Conservation (phyloP, 2,797 vertebrate genomes). For the Alectoris magna region DNA sequence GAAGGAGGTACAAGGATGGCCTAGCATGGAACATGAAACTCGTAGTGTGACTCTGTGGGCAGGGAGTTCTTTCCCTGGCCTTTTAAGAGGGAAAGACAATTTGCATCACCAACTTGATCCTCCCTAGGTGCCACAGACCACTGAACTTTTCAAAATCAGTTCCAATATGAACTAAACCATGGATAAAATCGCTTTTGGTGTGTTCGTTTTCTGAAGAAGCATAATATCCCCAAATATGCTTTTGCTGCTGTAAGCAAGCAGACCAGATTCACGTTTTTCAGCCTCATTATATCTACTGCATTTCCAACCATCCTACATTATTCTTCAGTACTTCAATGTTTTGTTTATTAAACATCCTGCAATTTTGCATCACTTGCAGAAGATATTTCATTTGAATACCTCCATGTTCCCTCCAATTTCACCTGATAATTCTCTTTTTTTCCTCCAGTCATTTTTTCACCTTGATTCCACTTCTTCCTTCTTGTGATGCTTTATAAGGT, state of each 20-base stretch:
- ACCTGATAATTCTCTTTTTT: neutral
- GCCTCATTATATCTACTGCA: neutral
- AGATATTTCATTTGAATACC: neutral
- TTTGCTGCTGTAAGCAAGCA: neutral
- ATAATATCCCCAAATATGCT: neutral
- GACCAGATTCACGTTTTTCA: neutral
- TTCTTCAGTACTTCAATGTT: neutral
- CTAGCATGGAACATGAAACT: rapidly evolving
- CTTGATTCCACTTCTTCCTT: neutral
- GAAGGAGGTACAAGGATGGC: neutral
- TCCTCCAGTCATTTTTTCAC: neutral
- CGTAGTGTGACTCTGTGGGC: neutral
- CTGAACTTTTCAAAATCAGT: neutral
- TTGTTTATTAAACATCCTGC: neutral
- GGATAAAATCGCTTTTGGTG: neutral
- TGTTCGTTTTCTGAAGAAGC: neutral
- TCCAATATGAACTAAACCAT: neutral
- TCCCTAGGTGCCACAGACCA: neutral
- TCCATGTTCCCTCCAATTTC: neutral
- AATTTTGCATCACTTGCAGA: neutral
- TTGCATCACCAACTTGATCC: neutral
- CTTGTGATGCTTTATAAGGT: neutral
- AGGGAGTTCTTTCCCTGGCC: neutral
- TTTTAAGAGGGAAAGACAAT: neutral
- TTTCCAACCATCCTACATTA: neutral